Percentiles rank a stretch among this genome's conserved stretches.
These are phyloP conservation scores for Dendrolimus punctatus DNA, from an alignment of 1,140 invertebrate genomes.

Conservation along the genomic window DNA sequence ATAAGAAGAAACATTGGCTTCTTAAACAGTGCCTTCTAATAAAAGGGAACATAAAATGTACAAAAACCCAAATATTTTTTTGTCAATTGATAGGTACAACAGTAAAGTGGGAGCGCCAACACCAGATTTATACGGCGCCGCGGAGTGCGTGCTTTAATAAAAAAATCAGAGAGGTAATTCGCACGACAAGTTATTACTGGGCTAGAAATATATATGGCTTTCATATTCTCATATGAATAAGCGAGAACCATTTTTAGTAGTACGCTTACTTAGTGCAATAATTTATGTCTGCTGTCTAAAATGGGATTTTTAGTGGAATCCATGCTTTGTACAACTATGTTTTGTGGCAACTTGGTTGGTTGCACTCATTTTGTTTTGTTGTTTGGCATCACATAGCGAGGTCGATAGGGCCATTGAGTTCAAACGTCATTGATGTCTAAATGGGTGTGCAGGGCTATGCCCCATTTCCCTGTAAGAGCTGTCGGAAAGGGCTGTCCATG, in stretches of 20 bases:
- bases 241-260: constrained; percentile 31
- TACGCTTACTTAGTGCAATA: constrained; percentile 16
- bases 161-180: constrained; percentile 62
- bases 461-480: background rate
- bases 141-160: constrained; percentile 55
- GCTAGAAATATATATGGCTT: constrained; percentile 46
- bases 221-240: constrained; percentile 45
- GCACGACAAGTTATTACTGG: constrained; percentile 53
- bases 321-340: background rate
- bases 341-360: too few relatives aligned
- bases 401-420: too few relatives aligned
- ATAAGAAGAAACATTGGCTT: background rate
- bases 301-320: constrained; percentile 8
- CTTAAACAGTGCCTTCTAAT: constrained; percentile 15
- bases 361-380: too few relatives aligned
- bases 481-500: background rate
- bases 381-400: too few relatives aligned
- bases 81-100: constrained; percentile 44
- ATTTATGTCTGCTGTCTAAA: constrained; percentile 16
- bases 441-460: too few relatives aligned
- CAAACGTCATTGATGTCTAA: too few relatives aligned
- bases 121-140: constrained; percentile 59
- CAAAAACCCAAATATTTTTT: constrained; percentile 35
- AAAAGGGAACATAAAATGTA: constrained; percentile 30
- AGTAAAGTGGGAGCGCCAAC: constrained; percentile 46